phyloP scores from a whole-genome alignment of 2,888 invertebrate species.

The Nephrotoma guestfalica region DNA sequence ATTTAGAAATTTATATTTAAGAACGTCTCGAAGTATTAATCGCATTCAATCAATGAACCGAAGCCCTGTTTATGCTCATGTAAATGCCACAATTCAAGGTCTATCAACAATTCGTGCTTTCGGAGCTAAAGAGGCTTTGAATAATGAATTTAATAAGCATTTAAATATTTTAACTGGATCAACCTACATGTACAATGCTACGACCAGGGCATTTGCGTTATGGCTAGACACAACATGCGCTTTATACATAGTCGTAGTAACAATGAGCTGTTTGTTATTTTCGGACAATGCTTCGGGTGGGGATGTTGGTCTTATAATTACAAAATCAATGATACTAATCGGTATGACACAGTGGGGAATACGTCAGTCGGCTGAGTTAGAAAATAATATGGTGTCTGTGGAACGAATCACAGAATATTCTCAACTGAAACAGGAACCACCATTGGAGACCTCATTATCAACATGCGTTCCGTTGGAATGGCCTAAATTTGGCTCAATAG shows the following conservation, averaged over 20 bases:
- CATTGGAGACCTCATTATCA: slow-evolving; percentile 12
- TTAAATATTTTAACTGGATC: slow-evolving; percentile 57
- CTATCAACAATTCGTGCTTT: slow-evolving; percentile 64
- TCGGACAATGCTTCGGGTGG: slow-evolving; percentile 39
- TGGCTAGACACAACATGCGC: slow-evolving; percentile 83
- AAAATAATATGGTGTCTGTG: slow-evolving; percentile 70
- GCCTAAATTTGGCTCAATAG: slow-evolving; percentile 45
- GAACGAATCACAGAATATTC: slow-evolving; percentile 74
- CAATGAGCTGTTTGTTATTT: slow-evolving; percentile 66
- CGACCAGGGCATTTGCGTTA: slow-evolving; percentile 84
- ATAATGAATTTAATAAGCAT: slow-evolving; percentile 44
- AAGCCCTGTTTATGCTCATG: slow-evolving; percentile 63
- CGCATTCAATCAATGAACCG: slow-evolving; percentile 42
- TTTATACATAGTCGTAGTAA: slow-evolving; percentile 69
- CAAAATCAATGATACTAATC: slow-evolving; percentile 53
- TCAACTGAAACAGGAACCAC: slow-evolving; percentile 37
- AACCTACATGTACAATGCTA: slow-evolving; percentile 68
- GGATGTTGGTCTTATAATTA: slow-evolving; percentile 55
- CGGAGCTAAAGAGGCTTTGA: slow-evolving; percentile 45
- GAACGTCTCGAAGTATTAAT: slow-evolving; percentile 39
- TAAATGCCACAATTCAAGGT: slow-evolving; percentile 61
- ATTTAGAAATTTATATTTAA: slow-evolving; percentile 39
- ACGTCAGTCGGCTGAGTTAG: slow-evolving; percentile 71
- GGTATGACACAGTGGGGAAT: slow-evolving; percentile 73
- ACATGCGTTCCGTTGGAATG: slow-evolving; percentile 36